These are phyloP conservation scores for Dryobates pubescens DNA, from an alignment of 2,797 vertebrate species.

Conservation along the genomic window DNA sequence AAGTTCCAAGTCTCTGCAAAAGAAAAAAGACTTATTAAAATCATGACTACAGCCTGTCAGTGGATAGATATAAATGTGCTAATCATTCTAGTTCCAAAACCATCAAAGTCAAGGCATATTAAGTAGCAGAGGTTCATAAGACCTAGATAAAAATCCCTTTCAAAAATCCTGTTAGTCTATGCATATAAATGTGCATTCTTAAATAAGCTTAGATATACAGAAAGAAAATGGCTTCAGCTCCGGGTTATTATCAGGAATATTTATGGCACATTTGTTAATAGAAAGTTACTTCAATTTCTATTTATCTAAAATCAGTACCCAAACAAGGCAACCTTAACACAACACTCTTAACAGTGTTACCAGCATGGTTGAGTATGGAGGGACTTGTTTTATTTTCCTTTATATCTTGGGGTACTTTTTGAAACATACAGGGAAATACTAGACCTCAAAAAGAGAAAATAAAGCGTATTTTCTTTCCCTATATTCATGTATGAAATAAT, in stretches of 20 bases:
- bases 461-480: neutral
- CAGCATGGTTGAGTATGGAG: neutral
- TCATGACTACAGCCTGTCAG: neutral
- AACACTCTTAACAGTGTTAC: neutral
- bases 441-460: neutral
- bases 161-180: neutral
- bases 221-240: neutral
- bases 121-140: neutral
- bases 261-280: neutral
- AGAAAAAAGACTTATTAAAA: constrained; percentile 9
- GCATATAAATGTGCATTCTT: neutral
- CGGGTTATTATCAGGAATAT: neutral
- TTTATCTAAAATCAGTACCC: neutral
- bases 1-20: neutral
- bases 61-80: neutral
- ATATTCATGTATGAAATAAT: neutral
- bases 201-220: constrained; percentile 26
- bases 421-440: neutral
- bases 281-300: neutral
- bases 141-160: constrained; percentile 47
- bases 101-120: constrained; percentile 37
- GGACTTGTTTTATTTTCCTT: neutral
- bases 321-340: neutral
- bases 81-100: neutral
- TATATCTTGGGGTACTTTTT: neutral